phyloP scores from a whole-genome alignment of 2,113 vertebrate species.

The Erpornis zantholeuca region DNA sequence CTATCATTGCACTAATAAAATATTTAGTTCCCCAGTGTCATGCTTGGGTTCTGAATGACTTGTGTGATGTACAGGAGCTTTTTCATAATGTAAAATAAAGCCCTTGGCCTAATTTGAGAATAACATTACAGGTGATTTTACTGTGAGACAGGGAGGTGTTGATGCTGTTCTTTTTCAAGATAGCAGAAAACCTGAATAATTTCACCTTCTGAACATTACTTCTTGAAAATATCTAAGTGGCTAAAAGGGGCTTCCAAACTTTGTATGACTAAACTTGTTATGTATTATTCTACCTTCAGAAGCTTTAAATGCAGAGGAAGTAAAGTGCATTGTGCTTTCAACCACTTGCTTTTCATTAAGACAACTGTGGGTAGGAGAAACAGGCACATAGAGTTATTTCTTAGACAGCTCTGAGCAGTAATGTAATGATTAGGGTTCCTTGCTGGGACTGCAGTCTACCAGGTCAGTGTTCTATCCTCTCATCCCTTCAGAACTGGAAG shows the following conservation, averaged over 20 bases:
- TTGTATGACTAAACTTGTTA: neutral
- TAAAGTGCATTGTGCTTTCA: neutral
- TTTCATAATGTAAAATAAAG: neutral
- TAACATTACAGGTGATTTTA: neutral
- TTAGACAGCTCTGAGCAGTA: neutral
- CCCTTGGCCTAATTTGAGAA: neutral
- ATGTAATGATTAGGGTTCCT: neutral
- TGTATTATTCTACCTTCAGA: neutral
- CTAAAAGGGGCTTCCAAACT: neutral
- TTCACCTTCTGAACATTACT: neutral
- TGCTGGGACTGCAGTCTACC: accelerated
- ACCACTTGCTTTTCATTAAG: neutral
- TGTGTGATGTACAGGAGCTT: neutral
- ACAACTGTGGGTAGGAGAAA: neutral
- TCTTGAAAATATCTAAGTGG: neutral
- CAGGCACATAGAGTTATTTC: accelerated
- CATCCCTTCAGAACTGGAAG: neutral
- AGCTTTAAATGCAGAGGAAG: neutral
- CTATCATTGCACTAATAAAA: neutral
- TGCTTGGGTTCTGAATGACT: neutral
- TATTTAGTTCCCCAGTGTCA: neutral
- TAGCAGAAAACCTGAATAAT: neutral
- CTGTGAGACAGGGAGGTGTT: neutral
- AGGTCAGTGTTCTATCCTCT: neutral
- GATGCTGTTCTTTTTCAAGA: neutral